Conservation (phyloP, 2,113 vertebrate genomes). For the Bubo scandiacus region DNA sequence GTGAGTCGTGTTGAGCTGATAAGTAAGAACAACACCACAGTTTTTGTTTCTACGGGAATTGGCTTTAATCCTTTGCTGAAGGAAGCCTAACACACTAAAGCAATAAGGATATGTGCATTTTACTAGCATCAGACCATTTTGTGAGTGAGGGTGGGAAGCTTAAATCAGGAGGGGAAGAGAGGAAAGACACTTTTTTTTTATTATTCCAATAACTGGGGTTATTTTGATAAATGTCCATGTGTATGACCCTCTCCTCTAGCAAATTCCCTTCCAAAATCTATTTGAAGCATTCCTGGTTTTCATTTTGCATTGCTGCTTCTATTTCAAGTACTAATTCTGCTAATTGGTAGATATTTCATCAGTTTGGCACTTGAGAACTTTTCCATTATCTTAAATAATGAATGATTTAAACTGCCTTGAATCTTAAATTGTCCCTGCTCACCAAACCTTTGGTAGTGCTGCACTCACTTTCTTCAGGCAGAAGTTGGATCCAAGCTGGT, state of each 20-base stretch:
- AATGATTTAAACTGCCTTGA: conserved; percentile 60
- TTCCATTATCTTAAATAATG: conserved; percentile 67
- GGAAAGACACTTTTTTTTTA: neutral
- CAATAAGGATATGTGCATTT: neutral
- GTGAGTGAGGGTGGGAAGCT: neutral
- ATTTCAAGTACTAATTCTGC: conserved; percentile 57
- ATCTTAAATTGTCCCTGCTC: conserved; percentile 49
- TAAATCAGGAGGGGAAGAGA: neutral
- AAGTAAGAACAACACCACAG: accelerated
- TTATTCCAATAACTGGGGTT: neutral
- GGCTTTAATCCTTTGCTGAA: neutral
- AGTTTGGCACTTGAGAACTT: conserved; percentile 63
- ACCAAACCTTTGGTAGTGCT: conserved; percentile 17
- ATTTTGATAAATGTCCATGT: neutral
- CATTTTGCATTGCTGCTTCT: conserved; percentile 27
- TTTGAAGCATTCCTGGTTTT: conserved; percentile 15
- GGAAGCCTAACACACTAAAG: neutral
- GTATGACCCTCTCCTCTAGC: neutral
- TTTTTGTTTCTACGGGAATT: neutral
- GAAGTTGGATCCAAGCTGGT: conserved; percentile 29
- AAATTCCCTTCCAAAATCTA: conserved; percentile 5
- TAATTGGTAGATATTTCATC: conserved; percentile 67
- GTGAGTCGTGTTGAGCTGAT: neutral
- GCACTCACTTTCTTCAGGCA: neutral
- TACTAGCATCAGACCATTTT: neutral